A percentile compares a stretch with the other conserved stretches of the same genome.
Evolutionary conservation across 2,888 invertebrate species (phyloP).

Genomic region (Antheraea yamamai): DNA sequence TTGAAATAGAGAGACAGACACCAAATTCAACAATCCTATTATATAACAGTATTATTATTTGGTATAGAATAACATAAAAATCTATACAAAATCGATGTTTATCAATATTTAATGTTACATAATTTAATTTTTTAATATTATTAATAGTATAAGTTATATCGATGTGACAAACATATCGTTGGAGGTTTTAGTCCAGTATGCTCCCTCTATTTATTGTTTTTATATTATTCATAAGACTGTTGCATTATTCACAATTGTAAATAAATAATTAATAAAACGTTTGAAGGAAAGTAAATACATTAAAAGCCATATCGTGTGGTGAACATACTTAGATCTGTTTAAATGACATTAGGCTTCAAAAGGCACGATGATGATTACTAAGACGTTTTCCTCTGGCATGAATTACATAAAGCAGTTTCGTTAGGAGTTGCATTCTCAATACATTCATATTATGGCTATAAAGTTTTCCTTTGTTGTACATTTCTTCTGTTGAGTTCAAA

Average conservation of each 20-base stretch:
- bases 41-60: background rate
- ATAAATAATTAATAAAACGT: background rate
- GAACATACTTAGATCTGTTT: background rate
- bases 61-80: background rate
- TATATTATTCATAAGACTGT: no score
- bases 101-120: no score
- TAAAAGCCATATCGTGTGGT: background rate
- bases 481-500: slow-evolving; percentile 7
- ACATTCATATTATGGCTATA: background rate
- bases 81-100: no score
- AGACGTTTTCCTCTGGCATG: background rate
- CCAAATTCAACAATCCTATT: slow-evolving; percentile 4
- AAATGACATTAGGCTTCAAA: background rate
- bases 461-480: background rate
- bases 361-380: slow-evolving; percentile 1
- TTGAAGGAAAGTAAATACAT: background rate
- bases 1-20: slow-evolving; percentile 17
- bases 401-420: slow-evolving; percentile 2
- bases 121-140: no score
- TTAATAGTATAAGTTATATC: no score
- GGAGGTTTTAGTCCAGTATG: no score
- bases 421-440: background rate
- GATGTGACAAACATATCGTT: no score
- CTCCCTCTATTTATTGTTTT: no score
- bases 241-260: no score